Percentiles rank a stretch among this genome's conserved stretches.
These are phyloP conservation scores for Leptobrachium ailaonicum DNA, from an alignment of 2,113 vertebrate species.

Conservation along the genomic window DNA sequence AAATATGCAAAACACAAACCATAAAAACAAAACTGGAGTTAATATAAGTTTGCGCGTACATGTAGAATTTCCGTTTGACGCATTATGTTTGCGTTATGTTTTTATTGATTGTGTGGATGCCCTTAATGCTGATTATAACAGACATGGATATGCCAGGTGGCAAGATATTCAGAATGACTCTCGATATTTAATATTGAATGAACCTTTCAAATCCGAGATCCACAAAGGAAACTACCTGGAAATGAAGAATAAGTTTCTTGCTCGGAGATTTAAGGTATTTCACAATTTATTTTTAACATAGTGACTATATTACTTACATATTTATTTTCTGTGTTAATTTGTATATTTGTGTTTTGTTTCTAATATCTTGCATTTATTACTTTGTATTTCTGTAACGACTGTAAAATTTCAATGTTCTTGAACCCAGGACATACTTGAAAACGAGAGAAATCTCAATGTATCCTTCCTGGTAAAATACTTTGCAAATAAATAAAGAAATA, in stretches of 20 bases:
- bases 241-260: slow-evolving; percentile 99
- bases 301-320: no score
- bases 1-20: not conserved
- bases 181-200: slow-evolving; percentile 87
- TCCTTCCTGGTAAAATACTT: no score
- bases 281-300: not conserved
- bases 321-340: no score
- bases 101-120: not conserved
- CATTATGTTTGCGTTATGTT: not conserved
- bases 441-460: no score
- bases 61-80: not conserved
- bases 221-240: slow-evolving; percentile 97
- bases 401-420: no score
- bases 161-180: slow-evolving; percentile 98
- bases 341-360: no score
- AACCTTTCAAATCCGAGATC: slow-evolving; percentile 94
- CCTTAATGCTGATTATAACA: slow-evolving; percentile 65
- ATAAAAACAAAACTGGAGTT: not conserved
- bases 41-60: not conserved
- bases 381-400: no score
- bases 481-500: no score
- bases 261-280: slow-evolving; percentile 89
- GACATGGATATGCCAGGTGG: slow-evolving; percentile 96
- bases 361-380: no score
- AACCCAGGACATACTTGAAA: no score